These are phyloP conservation scores for Cacatua alba DNA, from an alignment of 2,113 vertebrate species.

Conservation along the genomic window DNA sequence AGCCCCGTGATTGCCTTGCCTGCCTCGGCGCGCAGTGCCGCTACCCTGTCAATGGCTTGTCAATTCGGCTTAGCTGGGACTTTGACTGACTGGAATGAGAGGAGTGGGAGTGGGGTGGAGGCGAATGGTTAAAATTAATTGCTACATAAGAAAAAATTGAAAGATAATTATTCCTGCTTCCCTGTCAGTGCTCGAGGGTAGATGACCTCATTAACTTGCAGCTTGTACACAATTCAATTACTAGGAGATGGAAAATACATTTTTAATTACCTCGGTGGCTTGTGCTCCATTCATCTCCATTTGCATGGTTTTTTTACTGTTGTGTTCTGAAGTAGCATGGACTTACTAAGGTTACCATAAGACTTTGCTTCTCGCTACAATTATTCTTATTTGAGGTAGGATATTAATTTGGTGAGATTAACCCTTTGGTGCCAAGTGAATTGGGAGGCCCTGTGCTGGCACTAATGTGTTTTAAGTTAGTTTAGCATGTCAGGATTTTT, in stretches of 20 bases:
- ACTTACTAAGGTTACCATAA: slow-evolving; percentile 47
- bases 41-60: slow-evolving; percentile 84
- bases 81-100: slow-evolving; percentile 82
- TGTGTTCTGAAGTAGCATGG: slow-evolving; percentile 68
- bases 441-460: neutral
- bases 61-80: slow-evolving; percentile 84
- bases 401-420: slow-evolving; percentile 53
- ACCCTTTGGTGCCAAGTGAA: slow-evolving; percentile 24
- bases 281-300: slow-evolving; percentile 88
- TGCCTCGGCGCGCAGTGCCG: slow-evolving; percentile 69
- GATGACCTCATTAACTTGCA: slow-evolving; percentile 95
- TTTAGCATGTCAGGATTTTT: neutral
- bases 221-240: slow-evolving; percentile 98
- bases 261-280: slow-evolving; percentile 92
- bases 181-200: slow-evolving; percentile 89
- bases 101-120: slow-evolving; percentile 75
- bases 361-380: slow-evolving; percentile 29
- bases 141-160: slow-evolving; percentile 93
- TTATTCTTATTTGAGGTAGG: slow-evolving; percentile 57
- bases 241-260: slow-evolving; percentile 93
- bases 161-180: slow-evolving; percentile 95
- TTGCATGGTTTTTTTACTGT: slow-evolving; percentile 76
- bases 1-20: slow-evolving; percentile 81
- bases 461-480: slow-evolving; percentile 23
- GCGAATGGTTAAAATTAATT: slow-evolving; percentile 93